phyloP scores from a whole-genome alignment of 2,888 invertebrate genomes.

The Volucella zonaria region DNA sequence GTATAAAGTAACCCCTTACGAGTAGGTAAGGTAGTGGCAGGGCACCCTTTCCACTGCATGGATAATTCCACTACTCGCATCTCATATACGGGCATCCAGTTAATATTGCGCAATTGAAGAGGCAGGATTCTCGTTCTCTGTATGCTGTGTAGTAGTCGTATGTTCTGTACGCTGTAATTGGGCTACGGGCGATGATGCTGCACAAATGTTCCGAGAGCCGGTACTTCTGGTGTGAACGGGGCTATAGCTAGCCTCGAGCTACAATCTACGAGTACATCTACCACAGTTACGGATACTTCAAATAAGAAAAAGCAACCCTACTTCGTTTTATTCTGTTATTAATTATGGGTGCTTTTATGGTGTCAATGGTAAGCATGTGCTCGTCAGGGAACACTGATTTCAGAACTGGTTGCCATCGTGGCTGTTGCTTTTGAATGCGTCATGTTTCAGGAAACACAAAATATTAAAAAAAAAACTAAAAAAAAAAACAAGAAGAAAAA shows the following conservation, averaged over 20 bases:
- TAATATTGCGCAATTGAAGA: slow-evolving; percentile 70
- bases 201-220: slow-evolving; percentile 38
- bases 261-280: neutral
- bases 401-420: slow-evolving; percentile 25
- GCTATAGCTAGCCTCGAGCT: too few relatives aligned
- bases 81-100: slow-evolving; percentile 54
- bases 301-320: slow-evolving; percentile 32
- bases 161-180: slow-evolving; percentile 43
- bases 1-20: slow-evolving; percentile 56
- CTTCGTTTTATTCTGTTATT: slow-evolving; percentile 62
- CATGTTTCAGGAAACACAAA: neutral
- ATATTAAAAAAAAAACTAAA: too few relatives aligned
- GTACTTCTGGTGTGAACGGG: neutral
- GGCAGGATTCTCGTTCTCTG: slow-evolving; percentile 32
- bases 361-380: slow-evolving; percentile 62
- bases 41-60: slow-evolving; percentile 24
- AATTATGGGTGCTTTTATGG: slow-evolving; percentile 71
- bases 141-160: neutral
- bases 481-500: too few relatives aligned
- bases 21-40: slow-evolving; percentile 33
- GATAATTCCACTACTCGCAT: slow-evolving; percentile 32
- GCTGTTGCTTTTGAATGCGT: slow-evolving; percentile 42
- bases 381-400: slow-evolving; percentile 67
- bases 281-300: slow-evolving; percentile 26
- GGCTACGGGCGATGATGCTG: slow-evolving; percentile 46